These are phyloP conservation scores for Bimastos eiseni DNA, from an alignment of 2,888 invertebrate species.

Conservation along the genomic window DNA sequence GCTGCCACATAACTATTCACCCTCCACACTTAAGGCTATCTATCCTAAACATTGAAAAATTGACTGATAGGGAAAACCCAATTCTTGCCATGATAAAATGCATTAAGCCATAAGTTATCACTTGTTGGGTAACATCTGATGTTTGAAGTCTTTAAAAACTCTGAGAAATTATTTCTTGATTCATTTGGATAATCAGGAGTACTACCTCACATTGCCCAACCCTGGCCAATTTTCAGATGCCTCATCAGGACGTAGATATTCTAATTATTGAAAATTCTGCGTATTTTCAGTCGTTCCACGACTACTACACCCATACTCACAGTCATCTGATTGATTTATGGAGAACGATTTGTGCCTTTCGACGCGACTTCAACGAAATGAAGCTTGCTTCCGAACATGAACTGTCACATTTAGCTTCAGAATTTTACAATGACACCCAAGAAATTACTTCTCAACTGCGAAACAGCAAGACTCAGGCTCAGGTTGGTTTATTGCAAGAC, in stretches of 20 bases:
- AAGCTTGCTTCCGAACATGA: constrained; percentile 86
- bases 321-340: constrained; percentile 84
- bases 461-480: constrained; percentile 55
- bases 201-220: not conserved
- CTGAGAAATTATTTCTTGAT: not conserved
- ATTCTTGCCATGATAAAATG: too few relatives aligned
- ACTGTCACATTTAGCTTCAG: constrained; percentile 73
- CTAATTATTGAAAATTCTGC: too few relatives aligned
- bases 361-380: constrained; percentile 85
- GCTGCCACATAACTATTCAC: too few relatives aligned
- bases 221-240: not conserved
- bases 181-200: not conserved
- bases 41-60: too few relatives aligned
- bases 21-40: too few relatives aligned
- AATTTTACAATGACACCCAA: constrained; percentile 67
- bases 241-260: not conserved
- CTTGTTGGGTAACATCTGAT: too few relatives aligned
- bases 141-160: too few relatives aligned
- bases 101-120: too few relatives aligned
- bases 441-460: constrained; percentile 64
- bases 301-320: constrained; percentile 91
- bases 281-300: constrained; percentile 77
- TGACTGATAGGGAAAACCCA: too few relatives aligned
- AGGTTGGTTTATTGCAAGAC: constrained; percentile 44
- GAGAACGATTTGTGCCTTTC: constrained; percentile 88